Evolutionary conservation across 2,113 vertebrate species (phyloP).

Genomic region (Vulpes vulpes): DNA sequence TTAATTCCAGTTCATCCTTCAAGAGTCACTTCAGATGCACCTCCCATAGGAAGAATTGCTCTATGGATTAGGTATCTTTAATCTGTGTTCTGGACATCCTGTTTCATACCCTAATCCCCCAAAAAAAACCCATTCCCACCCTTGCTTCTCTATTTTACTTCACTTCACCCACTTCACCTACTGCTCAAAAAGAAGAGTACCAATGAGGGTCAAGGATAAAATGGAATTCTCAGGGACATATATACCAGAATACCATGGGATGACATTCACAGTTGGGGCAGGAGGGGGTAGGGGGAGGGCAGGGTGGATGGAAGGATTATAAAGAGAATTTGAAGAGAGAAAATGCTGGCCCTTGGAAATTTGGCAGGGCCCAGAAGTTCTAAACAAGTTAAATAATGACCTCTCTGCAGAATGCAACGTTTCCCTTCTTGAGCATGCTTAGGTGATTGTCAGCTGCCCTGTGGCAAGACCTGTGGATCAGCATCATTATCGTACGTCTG

Average conservation of each 20-base stretch:
- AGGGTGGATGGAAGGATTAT: not conserved
- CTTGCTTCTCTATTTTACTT: not conserved
- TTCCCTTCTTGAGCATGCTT: not conserved
- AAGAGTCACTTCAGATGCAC: not conserved
- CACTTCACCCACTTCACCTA: not conserved
- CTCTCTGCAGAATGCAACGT: not conserved
- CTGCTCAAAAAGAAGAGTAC: not conserved
- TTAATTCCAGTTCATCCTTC: not conserved
- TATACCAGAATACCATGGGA: not conserved
- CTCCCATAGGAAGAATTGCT: not conserved
- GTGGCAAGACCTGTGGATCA: not conserved
- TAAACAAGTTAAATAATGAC: not conserved
- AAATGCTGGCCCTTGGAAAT: not conserved
- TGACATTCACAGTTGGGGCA: not conserved
- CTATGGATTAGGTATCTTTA: not conserved
- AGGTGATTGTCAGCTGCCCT: not conserved
- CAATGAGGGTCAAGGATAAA: not conserved
- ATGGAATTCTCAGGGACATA: not conserved
- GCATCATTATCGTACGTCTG: not conserved
- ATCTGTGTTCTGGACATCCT: not conserved
- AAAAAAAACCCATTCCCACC: not conserved
- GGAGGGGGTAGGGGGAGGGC: rapidly evolving
- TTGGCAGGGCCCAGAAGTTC: not conserved
- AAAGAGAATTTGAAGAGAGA: not conserved
- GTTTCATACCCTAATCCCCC: not conserved